Percentiles rank a stretch among this genome's conserved stretches.
Conservation (phyloP, 2,797 vertebrate species). For the Pogoniulus pusillus region DNA sequence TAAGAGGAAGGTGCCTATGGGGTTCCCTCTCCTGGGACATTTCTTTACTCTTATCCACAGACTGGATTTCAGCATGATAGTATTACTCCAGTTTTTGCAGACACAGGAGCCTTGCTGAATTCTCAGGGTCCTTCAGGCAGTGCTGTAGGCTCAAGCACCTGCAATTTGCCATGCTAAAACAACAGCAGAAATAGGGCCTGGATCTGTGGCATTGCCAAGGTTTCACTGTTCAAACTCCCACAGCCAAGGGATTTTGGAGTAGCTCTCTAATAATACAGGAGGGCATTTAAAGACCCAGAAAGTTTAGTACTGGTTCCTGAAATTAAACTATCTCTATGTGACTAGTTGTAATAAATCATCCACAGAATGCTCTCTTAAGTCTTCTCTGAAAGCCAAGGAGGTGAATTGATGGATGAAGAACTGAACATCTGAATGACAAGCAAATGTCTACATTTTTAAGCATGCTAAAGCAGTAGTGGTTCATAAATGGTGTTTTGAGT, state of each 20-base stretch:
- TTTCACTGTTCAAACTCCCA: neutral
- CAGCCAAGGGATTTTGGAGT: neutral
- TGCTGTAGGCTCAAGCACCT: neutral
- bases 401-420: neutral
- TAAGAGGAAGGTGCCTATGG: neutral
- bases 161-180: neutral
- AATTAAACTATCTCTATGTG: neutral
- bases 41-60: neutral
- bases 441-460: neutral
- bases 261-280: conserved; percentile 10
- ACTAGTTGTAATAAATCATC: neutral
- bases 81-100: neutral
- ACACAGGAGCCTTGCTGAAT: neutral
- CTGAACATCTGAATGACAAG: neutral
- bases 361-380: neutral
- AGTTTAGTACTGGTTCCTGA: neutral
- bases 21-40: neutral
- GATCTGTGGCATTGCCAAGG: neutral
- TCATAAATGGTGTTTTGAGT: neutral
- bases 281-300: neutral
- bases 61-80: neutral
- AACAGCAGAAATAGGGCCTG: neutral
- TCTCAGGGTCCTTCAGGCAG: neutral
- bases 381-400: neutral
- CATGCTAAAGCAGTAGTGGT: neutral